phyloP scores from a whole-genome alignment of 2,888 invertebrate genomes.

The Eueremaeus valkanovi region DNA sequence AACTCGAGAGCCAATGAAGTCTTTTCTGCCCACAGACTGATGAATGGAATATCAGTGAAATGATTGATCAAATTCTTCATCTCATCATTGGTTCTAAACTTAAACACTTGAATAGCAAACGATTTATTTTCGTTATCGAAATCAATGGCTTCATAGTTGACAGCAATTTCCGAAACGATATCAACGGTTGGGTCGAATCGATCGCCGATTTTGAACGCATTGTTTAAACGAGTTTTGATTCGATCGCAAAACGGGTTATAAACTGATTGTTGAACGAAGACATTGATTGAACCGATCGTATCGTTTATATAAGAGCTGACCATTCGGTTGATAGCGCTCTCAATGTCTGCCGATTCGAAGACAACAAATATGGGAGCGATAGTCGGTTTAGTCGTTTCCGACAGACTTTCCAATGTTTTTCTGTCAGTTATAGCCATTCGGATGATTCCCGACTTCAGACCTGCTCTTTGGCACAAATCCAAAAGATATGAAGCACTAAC shows the following conservation, averaged over 20 bases:
- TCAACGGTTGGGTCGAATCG: background rate
- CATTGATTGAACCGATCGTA: background rate
- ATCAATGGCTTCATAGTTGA: conserved; percentile 26
- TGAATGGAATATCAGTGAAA: background rate
- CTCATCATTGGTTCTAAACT: conserved; percentile 7
- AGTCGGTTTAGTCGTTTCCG: background rate
- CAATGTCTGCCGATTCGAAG: conserved; percentile 22
- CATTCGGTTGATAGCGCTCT: background rate
- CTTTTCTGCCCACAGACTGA: conserved; percentile 16
- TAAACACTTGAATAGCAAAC: background rate
- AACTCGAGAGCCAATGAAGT: conserved; percentile 24
- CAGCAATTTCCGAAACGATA: background rate
- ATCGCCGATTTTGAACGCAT: background rate
- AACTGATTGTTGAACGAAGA: conserved; percentile 31
- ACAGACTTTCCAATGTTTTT: background rate
- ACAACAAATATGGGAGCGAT: background rate
- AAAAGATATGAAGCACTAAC: background rate
- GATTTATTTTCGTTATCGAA: conserved; percentile 14
- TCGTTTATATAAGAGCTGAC: background rate
- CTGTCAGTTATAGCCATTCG: background rate
- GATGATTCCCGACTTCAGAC: background rate
- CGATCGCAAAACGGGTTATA: background rate
- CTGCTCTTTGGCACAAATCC: background rate
- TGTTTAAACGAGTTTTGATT: background rate
- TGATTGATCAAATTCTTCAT: conserved; percentile 14